These are phyloP conservation scores for Mesocricetus auratus DNA, from an alignment of 2,113 vertebrate genomes.

Conservation along the genomic window DNA sequence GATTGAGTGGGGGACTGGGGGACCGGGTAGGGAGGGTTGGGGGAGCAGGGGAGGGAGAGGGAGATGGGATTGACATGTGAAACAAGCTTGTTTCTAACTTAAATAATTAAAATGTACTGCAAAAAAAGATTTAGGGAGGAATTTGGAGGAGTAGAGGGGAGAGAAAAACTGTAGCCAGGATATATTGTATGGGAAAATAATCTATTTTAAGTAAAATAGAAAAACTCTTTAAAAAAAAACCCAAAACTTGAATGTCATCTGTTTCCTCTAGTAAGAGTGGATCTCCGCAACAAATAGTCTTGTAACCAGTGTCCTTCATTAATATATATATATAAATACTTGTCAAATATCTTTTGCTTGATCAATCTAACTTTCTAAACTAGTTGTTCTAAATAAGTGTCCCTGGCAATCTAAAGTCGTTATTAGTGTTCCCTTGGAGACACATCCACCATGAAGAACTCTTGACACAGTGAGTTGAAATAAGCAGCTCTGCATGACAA, in stretches of 20 bases:
- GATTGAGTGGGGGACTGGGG: too few species aligned
- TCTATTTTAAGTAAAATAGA: too few species aligned
- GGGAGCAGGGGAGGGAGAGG: too few species aligned
- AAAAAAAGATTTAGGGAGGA: too few species aligned
- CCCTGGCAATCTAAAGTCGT: neutral
- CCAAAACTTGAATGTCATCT: neutral
- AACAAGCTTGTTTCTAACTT: too few species aligned
- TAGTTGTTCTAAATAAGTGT: neutral
- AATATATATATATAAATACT: neutral
- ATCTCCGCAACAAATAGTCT: neutral
- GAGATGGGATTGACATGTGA: too few species aligned
- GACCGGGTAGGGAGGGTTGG: too few species aligned
- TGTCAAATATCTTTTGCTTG: constrained; percentile 21
- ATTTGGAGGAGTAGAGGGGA: neutral
- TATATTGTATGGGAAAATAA: neutral
- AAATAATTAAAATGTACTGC: too few species aligned
- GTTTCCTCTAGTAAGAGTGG: neutral
- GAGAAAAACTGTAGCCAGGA: neutral
- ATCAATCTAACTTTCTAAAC: neutral
- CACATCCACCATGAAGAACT: neutral
- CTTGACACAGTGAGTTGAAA: neutral
- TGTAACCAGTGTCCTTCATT: neutral
- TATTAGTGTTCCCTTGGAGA: neutral
- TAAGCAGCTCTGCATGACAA: neutral
- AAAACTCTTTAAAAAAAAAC: neutral